Conservation (phyloP, 2,888 invertebrate species). For the Celastrina argiolus region DNA sequence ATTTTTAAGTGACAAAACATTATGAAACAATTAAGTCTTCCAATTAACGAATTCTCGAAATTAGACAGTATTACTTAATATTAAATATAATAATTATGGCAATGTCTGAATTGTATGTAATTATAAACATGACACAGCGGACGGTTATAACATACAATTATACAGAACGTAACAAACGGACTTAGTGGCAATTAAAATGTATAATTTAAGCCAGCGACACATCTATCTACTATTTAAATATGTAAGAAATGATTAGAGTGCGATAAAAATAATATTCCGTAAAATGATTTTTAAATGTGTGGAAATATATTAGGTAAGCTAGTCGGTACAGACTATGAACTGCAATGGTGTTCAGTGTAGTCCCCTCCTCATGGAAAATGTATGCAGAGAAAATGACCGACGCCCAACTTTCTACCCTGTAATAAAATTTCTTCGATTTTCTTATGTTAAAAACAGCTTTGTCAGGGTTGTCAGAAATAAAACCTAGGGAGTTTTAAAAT, state of each 20-base stretch:
- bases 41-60: too few relatives aligned
- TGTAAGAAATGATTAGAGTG: neutral
- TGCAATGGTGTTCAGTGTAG: constrained; percentile 21
- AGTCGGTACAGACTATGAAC: neutral
- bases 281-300: too few relatives aligned
- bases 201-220: neutral
- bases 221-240: neutral
- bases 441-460: constrained; percentile 24
- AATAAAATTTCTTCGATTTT: constrained; percentile 3
- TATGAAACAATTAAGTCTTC: too few relatives aligned
- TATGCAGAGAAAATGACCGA: constrained; percentile 28
- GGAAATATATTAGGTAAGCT: too few relatives aligned
- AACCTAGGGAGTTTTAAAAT: too few relatives aligned
- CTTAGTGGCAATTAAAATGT: neutral
- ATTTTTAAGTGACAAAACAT: too few relatives aligned
- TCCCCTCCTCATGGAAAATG: constrained; percentile 27
- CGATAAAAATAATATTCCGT: neutral
- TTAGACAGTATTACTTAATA: neutral
- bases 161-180: neutral
- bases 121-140: neutral
- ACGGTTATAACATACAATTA: neutral
- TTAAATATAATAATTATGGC: neutral
- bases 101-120: neutral
- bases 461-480: constrained; percentile 23
- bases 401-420: constrained; percentile 18